Base-by-base conservation (phyloP, 1,140 invertebrate species). In the Aphaenogaster ashmeadi region DNA sequence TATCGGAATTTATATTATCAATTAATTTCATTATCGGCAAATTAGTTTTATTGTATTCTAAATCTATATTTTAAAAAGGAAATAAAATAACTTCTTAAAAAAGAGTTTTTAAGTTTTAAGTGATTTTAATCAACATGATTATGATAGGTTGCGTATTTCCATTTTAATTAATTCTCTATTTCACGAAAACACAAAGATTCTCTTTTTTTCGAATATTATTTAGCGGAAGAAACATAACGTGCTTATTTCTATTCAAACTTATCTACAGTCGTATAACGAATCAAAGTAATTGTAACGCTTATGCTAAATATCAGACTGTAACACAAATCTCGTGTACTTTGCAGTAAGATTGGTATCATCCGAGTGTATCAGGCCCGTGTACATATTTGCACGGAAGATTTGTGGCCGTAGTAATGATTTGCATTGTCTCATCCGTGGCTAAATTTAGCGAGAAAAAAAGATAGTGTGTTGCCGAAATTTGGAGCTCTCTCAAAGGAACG, bases 221-320 rank as follows among this genome's bases (percentile, higher is more conserved):
- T 44, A 15, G 6, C n/a, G 3, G 21, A 60, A 60, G 8, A 60
- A 60, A 60, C 7, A 27, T 27, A 27, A 27, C 27, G 36, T 2
- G 15, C 21, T 56, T 36, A 66, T 66, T 66, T 66, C 62, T 66
- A 4, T 66, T 66, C 27, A 66, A 66, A 66, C 15, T 66, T 66
- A 13, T 38, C 7, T 6, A 27, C 21, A 0, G 18, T 21, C 3
- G 3, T 60, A 15, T 1, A 66, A 7, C 15, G 33, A 38, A 5
- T 5, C 15, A 4, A 38, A 38, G 15, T 44, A 44, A 69, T 3
- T 69, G 1, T 44, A 44, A 11, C n/a, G 21, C 6, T 27, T 69
- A 64, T 33, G 6, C 15, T 69, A 27, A 44, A 44, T 21, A 2
- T 66, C 33, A 13, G 15, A 4, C 7, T 38, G 41, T 71, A 71